Evolutionary conservation across 2,113 vertebrate genomes (phyloP).

Genomic region (Cinclus mexicanus): DNA sequence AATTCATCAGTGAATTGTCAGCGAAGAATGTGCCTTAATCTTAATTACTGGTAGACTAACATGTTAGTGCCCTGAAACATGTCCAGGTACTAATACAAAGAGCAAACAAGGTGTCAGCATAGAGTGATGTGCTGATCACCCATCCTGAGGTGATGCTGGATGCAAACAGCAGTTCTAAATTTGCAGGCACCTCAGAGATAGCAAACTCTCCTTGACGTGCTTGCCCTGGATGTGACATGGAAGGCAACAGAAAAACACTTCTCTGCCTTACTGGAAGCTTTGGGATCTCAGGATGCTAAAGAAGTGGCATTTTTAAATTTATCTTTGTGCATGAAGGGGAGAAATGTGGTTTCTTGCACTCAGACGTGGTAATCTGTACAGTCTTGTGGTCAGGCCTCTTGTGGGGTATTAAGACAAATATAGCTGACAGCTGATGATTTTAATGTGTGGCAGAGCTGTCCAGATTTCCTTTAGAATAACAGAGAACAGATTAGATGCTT

Average conservation of each 20-base stretch:
- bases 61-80: neutral
- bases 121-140: neutral
- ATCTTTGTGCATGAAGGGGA: neutral
- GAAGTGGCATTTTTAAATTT: neutral
- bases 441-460: neutral
- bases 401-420: neutral
- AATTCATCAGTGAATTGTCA: constrained; percentile 40
- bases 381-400: neutral
- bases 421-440: neutral
- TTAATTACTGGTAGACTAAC: constrained; percentile 22
- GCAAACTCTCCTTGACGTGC: neutral
- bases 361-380: neutral
- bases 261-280: neutral
- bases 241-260: neutral
- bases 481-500: neutral
- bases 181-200: neutral
- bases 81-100: neutral
- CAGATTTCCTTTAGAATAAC: neutral
- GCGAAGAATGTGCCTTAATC: constrained; percentile 10
- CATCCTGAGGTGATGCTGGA: neutral
- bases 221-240: neutral
- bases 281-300: neutral
- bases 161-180: neutral
- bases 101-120: neutral
- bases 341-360: neutral